Base-by-base conservation (phyloP, 1,140 invertebrate species). In the Physella acuta region DNA sequence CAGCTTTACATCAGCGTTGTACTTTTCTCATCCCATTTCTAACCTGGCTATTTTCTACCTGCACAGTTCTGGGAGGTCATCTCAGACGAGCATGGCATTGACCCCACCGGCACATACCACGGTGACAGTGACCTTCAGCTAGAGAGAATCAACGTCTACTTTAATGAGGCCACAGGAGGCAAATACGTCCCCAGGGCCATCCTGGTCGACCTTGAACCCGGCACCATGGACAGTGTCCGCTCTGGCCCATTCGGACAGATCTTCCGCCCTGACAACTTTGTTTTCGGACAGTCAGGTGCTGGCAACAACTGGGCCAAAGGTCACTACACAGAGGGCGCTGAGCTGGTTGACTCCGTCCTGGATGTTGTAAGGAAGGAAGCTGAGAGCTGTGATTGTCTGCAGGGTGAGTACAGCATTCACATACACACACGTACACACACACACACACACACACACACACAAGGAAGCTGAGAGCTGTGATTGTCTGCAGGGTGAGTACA, bases 111-210 rank as follows among this genome's bases (percentile, higher is more conserved):
- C 34, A 78, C 81, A 28, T 88, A 88, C 59, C 59, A 61, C 28
- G 59, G 59, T 20, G 59, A 61, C 36, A 61, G 59, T 28, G 59
- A 61, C n/a, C 78, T 88, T 24, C 87, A 88, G 72, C 73, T 87
- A 26, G 87, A 88, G 75, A 79, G 86, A 72, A 87, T 87, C 73
- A 85, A 84, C 71, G 86, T 87, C 24, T 87, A 87, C 72, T 87
- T 85, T 78, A 87, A 87, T 76, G 86, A 88, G 76, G 86, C 87
- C 49, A 77, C 79, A 79, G 87, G 69, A 79, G 92, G 92, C 67
- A 95, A 95, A 86, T 97, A 95, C 84, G 94, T 97, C 33, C 94
- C 94, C 5, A 88, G 95, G 74, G 93, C 94, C 68, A 90, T 97
- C 71, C 88, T 97, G 16, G 90, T 97, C 39, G 95, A 97, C 86